Conservation (phyloP, 2,888 invertebrate species). For the Synanthedon tipuliformis region DNA sequence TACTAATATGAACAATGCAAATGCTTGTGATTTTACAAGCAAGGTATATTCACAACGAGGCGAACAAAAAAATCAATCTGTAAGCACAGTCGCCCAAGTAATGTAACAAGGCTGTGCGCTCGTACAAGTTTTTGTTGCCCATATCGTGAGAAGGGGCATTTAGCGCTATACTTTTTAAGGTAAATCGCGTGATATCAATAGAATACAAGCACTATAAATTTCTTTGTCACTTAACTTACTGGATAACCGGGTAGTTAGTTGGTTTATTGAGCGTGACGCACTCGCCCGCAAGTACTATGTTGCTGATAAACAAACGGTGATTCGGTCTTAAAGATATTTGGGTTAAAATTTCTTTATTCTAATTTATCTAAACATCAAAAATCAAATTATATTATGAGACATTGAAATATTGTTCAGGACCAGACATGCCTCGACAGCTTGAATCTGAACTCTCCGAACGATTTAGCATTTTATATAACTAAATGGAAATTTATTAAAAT, state of each 20-base stretch:
- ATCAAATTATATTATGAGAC: too few relatives aligned
- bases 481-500: too few relatives aligned
- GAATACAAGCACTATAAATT: conserved; percentile 47
- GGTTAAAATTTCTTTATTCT: too few relatives aligned
- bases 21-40: too few relatives aligned
- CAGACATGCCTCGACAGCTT: too few relatives aligned
- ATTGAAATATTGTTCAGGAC: too few relatives aligned
- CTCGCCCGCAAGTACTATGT: conserved; percentile 17
- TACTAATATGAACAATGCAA: too few relatives aligned
- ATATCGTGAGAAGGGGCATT: conserved; percentile 44
- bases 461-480: too few relatives aligned
- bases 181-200: conserved; percentile 49
- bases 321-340: background rate
- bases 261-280: conserved; percentile 40
- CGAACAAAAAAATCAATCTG: background rate
- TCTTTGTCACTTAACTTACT: conserved; percentile 45
- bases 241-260: conserved; percentile 24
- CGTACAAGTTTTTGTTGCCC: background rate
- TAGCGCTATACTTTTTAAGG: conserved; percentile 40
- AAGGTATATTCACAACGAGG: too few relatives aligned
- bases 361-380: too few relatives aligned
- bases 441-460: too few relatives aligned
- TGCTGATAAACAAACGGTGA: background rate
- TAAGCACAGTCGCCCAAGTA: background rate
- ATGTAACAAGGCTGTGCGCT: background rate